Evolutionary conservation across 2,113 vertebrate genomes (phyloP), one percentile per base, ranked within the genome.

Genomic region (Ciconia maguari): DNA sequence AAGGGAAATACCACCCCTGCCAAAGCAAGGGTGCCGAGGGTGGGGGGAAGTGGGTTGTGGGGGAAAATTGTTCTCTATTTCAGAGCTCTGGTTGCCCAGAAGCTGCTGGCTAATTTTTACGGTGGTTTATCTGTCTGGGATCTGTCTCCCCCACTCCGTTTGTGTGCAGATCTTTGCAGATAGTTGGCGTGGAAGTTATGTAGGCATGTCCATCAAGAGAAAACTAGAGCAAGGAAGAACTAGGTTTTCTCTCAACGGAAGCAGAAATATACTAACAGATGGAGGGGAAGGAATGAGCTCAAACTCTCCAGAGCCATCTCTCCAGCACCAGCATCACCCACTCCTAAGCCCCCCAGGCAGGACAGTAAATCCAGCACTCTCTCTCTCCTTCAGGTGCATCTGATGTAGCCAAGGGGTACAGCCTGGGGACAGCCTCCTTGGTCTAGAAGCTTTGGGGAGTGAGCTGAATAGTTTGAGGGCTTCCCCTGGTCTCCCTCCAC

Each of bases 141-240:
- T 89, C 57, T 86, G 54, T 94, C 92, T 96, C 91, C 94, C 97
- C 95, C 75, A 96, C 87, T 94, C 96, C 89, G 5, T 94, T 94
- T 93, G 91, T 87, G 93, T 95, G 89, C 89, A 94, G 93, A 97
- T 96, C 87, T 96, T 83, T 90, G 95, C 94, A 96, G 95, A 96
- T 80, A 91, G 78, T 91, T 96, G 91, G 84, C 6, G 21, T 96
- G 94, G 87, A 97, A 96, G 71, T 95, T 94, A 95, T 0, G 7
- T 87, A 87, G 89, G 46, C 38, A 75, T 29, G 83, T 91, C 93
- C 96, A 91, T 91, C 78, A 91, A 91, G 75, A 96, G 95, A 96
- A 96, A 96, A 92, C 84, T 77, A 97, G 79, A 90, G 60, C 89
- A 94, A 89, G 41, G 65, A 93, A 93, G 85, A 94, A 90, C 90